Conservation (phyloP, 53 echinoderm and acorn worm genomes). For the Luidia sarsii region DNA sequence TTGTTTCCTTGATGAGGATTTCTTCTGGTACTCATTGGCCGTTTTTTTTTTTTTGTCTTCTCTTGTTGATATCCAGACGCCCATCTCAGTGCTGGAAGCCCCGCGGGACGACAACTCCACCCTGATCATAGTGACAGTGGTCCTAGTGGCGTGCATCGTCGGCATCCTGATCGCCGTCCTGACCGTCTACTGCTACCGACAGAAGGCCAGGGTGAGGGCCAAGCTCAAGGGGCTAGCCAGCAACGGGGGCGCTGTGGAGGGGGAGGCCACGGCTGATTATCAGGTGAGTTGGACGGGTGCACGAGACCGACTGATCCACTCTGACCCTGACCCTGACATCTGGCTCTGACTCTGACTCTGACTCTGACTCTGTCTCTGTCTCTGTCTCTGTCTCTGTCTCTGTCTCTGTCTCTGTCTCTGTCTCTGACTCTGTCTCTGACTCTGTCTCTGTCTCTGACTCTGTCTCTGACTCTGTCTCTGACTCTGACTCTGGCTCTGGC, state of each 20-base stretch:
- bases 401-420: no score
- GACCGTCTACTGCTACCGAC: constrained; percentile 86
- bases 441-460: no score
- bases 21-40: neutral
- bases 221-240: constrained; percentile 86
- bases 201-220: constrained; percentile 74
- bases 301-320: neutral
- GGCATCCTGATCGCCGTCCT: constrained; percentile 85
- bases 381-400: no score
- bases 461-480: no score
- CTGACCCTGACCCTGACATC: no score
- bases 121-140: constrained; percentile 87
- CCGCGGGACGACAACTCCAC: constrained; percentile 80
- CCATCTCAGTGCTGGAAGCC: constrained; percentile 69
- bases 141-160: constrained; percentile 87
- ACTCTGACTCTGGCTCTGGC: no score
- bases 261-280: constrained; percentile 94
- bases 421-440: no score
- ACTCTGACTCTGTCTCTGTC: no score
- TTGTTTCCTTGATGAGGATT: no score
- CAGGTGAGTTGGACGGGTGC: constrained; percentile 66
- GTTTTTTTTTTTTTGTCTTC: neutral
- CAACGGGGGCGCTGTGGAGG: constrained; percentile 61
- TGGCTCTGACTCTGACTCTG: no score
- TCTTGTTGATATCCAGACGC: no score